Percentiles rank a stretch among this genome's conserved stretches.
Evolutionary conservation across 2,113 vertebrate genomes (phyloP).

Genomic region (Anser cygnoides): DNA sequence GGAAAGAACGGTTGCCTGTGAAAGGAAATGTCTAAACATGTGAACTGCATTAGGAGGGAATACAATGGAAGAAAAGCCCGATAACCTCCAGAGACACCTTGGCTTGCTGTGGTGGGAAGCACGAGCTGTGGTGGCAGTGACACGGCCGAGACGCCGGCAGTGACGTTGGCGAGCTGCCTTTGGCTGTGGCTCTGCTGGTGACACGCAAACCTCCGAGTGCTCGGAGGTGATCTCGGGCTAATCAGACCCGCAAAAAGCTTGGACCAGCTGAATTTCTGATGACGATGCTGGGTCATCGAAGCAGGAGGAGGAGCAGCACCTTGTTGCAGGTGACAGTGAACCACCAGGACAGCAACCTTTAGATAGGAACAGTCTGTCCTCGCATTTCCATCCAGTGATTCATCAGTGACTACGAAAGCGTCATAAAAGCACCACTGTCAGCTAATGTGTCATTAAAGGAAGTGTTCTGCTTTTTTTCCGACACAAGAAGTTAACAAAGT

Average conservation of each 20-base stretch:
- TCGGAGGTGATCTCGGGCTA: not conserved
- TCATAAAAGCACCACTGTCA: constrained; percentile 30
- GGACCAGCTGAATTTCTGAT: not conserved
- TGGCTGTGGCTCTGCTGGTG: not conserved
- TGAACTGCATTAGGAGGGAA: not conserved
- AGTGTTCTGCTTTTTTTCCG: not conserved
- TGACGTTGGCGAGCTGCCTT: not conserved
- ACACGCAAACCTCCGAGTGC: too few species aligned
- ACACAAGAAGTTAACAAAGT: constrained; percentile 2
- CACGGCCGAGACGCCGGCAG: accelerated
- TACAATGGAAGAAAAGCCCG: not conserved
- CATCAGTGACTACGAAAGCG: not conserved
- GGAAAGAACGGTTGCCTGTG: not conserved
- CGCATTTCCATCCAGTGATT: not conserved
- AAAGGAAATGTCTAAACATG: not conserved
- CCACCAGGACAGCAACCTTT: not conserved
- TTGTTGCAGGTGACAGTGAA: not conserved
- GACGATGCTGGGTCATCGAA: accelerated
- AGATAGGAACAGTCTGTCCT: not conserved
- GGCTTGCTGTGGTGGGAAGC: not conserved
- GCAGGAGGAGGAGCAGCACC: not conserved
- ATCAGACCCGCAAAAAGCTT: not conserved
- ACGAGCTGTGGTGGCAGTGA: not conserved
- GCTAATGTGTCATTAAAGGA: constrained; percentile 30
- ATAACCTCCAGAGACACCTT: not conserved